Evolutionary conservation across 2,113 vertebrate genomes (phyloP), one percentile per base, ranked within the genome.

Genomic region (Bungarus multicinctus): DNA sequence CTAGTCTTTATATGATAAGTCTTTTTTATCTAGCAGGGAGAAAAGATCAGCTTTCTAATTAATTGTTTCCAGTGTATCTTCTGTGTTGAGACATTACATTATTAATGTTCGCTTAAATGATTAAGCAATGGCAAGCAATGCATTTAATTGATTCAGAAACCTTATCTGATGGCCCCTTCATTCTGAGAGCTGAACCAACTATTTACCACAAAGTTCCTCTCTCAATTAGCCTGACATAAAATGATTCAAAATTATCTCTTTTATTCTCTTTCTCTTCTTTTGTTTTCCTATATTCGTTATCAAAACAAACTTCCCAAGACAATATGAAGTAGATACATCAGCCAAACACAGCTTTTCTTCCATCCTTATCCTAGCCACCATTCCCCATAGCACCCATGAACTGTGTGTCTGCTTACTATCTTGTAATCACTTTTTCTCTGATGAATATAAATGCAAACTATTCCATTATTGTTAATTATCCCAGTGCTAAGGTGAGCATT

Each of bases 41-140:
- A 74, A 92, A 88, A 64, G 58, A 54, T 92, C 69, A 88, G 57
- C 58, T 50, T 53, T 53, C 55, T 64, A 85, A 85, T 91, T 91
- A 74, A 64, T 54, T 88, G 88, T 54, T 74, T 87, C 88, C 50
- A 53, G 54, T 54, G 53, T 9, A 69, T 69, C 58, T 92, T 87
- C 91, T 25, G 5, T 53, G 22, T 74, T 88, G 47, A 92, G 86
- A 88, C 55, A 74, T 25, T 74, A 18, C 25, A 60, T 92, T 54
- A 88, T 92, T 69, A 92, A 69, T 92, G 64, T 92, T 92, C 52
- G 69, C 27, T 88, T 88, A 50, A 92, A 53, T 92, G 91, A 92
- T 92, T 74, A 92, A 92, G 69, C 91, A 69, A 5, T 60, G 52
- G 86, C 47, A 88, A 88, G n/a, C 20, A 92, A 54, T 53, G 9